Percentiles rank a stretch among this genome's conserved stretches.
phyloP scores from a whole-genome alignment of 2,797 vertebrate species.

The Sternarchorhynchus goeldii region DNA sequence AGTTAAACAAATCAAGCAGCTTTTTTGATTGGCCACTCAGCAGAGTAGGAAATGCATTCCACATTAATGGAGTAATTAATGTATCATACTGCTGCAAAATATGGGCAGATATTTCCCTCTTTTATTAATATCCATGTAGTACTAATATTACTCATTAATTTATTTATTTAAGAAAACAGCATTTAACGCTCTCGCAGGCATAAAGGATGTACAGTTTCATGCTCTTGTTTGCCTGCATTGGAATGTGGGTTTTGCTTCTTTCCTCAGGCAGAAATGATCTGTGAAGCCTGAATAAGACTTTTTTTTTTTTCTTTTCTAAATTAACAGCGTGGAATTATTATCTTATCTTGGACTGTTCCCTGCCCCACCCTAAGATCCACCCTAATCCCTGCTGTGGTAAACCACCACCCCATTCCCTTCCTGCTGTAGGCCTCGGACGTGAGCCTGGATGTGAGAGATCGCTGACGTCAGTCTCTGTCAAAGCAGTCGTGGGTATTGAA shows the following conservation, averaged over 20 bases:
- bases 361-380: conserved; percentile 30
- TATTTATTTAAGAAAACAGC: neutral
- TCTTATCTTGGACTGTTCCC: conserved; percentile 25
- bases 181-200: neutral
- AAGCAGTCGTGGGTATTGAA: neutral
- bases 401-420: conserved; percentile 23
- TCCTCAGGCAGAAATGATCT: conserved; percentile 43
- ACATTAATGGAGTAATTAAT: neutral
- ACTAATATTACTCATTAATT: neutral
- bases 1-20: neutral
- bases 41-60: neutral
- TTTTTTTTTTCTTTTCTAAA: conserved; percentile 32
- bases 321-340: conserved; percentile 46
- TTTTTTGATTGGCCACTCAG: neutral
- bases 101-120: neutral
- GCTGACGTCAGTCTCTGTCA: neutral
- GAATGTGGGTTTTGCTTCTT: neutral
- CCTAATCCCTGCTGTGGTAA: conserved; percentile 41
- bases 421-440: neutral
- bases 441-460: neutral
- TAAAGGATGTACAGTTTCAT: neutral
- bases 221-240: conserved; percentile 1
- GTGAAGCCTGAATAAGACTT: conserved; percentile 25
- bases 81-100: neutral
- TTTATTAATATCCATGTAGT: neutral